Evolutionary conservation across 2,113 vertebrate genomes (phyloP), one percentile per base, ranked within the genome.

Genomic region (Thalassarche chlororhynchos): DNA sequence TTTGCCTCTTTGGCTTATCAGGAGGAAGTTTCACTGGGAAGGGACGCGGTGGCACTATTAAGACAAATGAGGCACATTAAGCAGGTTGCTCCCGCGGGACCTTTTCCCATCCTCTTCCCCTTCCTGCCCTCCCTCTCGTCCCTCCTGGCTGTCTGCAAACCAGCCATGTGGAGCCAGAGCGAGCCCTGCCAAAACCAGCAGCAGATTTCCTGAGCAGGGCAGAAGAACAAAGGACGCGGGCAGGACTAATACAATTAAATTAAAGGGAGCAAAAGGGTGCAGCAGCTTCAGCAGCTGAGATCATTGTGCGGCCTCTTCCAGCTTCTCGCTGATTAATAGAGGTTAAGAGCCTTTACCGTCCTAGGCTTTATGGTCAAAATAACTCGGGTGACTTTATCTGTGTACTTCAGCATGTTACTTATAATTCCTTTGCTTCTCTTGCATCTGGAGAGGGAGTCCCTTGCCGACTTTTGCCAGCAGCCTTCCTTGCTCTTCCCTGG

Each of bases 121-220:
- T 95, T 92, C 91, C 94, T 96, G 87, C 65, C 47, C 19, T 89
- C 44, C 24, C 42, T 89, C 64, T 74, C 7, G 4, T 94, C 58
- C 62, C 75, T 94, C 52, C 90, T 76, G 90, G 78, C 92, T 94
- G 75, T 69, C 90, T 32, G 10, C 92, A 95, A 87, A 93, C 62
- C 93, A 97, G 82, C 31, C 74, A 23, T 44, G 82, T 69, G 61
- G 40, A 91, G 70, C 57, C 75, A 95, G 90, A 79, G 51, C 0
- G 5, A 87, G 55, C 54, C 36, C 25, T 93, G 93, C 96, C 93
- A 95, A 97, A 91, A 90, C 81, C 93, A 97, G 90, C 80, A 94
- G 85, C 87, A 94, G 87, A 79, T 96, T 94, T 95, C 91, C 89
- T 96, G 91, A 94, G 66, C 0, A 0, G 69, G 55, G 55, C 0